Conservation (phyloP, 2,888 invertebrate genomes). For the Lacanobia wlatinum region DNA sequence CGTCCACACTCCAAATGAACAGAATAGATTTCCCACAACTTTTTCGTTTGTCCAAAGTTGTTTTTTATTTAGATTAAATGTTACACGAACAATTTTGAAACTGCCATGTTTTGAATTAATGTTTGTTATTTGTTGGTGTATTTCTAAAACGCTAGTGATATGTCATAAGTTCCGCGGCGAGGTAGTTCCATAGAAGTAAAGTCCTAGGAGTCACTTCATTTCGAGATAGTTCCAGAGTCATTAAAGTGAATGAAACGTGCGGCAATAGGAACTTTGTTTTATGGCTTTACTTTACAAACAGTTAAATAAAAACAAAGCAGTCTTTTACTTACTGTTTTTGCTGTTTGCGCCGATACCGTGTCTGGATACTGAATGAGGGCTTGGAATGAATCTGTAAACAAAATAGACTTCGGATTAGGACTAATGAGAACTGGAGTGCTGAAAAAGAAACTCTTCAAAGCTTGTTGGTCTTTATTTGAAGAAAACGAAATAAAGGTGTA, state of each 20-base stretch:
- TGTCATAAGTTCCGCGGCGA: conserved; percentile 23
- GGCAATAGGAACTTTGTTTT: conserved; percentile 88
- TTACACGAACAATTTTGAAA: conserved; percentile 14
- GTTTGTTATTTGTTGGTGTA: conserved; percentile 7
- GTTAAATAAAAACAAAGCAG: conserved; percentile 87
- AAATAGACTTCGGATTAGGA: conserved; percentile 67
- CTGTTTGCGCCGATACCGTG: conserved; percentile 98
- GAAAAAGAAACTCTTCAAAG: conserved; percentile 53
- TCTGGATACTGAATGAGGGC: conserved; percentile 99
- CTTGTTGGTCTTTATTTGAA: conserved; percentile 59
- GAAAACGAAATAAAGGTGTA: conserved; percentile 33
- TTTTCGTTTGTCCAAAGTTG: conserved; percentile 52
- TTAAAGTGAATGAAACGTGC: conserved; percentile 88
- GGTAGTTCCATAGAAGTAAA: conserved; percentile 68
- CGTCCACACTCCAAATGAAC: conserved; percentile 51
- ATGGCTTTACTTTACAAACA: conserved; percentile 85
- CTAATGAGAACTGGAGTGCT: conserved; percentile 56
- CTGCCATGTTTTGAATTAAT: conserved; percentile 16
- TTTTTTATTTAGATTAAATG: conserved; percentile 48
- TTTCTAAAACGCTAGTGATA: conserved; percentile 14
- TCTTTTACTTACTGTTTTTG: conserved; percentile 95
- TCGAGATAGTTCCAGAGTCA: conserved; percentile 85
- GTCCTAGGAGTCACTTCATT: conserved; percentile 79
- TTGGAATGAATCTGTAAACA: conserved; percentile 97
- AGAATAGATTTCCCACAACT: conserved; percentile 52